phyloP scores from a whole-genome alignment of 2,888 invertebrate genomes.

The Spatulosminthurus flaviceps region DNA sequence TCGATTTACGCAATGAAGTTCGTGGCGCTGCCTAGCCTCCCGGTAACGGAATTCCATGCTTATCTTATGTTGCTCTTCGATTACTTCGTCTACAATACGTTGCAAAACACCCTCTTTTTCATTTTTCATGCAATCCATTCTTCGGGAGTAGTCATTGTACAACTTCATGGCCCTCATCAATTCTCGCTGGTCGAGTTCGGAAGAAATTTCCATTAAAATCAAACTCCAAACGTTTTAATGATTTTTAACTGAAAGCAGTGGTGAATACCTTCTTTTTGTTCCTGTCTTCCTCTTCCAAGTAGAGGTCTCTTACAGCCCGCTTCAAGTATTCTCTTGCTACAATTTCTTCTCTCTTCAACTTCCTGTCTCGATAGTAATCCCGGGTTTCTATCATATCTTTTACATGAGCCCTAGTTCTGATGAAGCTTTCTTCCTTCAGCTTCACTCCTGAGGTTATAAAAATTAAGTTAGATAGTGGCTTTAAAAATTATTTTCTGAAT shows the following conservation, averaged over 20 bases:
- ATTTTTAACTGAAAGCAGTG: too few species aligned
- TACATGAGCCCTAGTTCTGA: constrained; percentile 52
- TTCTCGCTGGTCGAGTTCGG: constrained; percentile 34
- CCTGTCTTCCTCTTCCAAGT: constrained; percentile 42
- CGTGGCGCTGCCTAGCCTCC: constrained; percentile 57
- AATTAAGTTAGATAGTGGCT: neutral
- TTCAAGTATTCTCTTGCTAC: constrained; percentile 59
- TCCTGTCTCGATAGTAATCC: constrained; percentile 57
- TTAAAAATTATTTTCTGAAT: too few species aligned
- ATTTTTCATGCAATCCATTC: constrained; percentile 56
- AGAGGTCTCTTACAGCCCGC: constrained; percentile 38
- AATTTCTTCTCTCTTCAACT: constrained; percentile 60
- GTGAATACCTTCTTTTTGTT: constrained; percentile 43
- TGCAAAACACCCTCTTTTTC: constrained; percentile 56
- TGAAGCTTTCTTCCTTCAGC: constrained; percentile 36
- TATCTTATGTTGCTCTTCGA: constrained; percentile 61
- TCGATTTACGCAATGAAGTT: constrained; percentile 48
- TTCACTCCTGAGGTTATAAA: neutral
- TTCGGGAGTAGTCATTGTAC: constrained; percentile 59
- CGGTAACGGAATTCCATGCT: constrained; percentile 52
- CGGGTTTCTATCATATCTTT: constrained; percentile 59
- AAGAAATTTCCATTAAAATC: constrained; percentile 1
- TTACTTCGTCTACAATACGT: constrained; percentile 58
- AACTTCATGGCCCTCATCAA: constrained; percentile 57
- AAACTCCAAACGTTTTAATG: too few species aligned